Conservation (phyloP, 2,797 vertebrate species). For the Pantherophis vulpinus region DNA sequence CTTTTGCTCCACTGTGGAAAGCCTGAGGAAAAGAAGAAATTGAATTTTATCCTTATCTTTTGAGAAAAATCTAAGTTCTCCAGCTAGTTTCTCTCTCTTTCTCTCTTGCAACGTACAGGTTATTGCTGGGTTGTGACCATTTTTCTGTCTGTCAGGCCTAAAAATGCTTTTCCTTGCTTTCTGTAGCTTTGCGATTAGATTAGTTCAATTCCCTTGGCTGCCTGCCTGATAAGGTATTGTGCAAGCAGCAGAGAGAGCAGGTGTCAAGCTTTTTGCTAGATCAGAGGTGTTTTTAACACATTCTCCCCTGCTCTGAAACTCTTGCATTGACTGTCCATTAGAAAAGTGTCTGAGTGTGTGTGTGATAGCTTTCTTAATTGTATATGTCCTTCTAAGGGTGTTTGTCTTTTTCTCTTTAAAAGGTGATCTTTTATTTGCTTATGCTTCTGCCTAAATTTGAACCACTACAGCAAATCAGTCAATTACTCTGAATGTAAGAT, state of each 20-base stretch:
- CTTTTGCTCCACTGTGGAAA: neutral
- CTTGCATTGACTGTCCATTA: neutral
- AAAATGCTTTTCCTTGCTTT: slow-evolving; percentile 34
- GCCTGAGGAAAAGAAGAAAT: neutral
- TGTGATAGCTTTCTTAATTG: slow-evolving; percentile 8
- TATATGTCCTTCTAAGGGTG: neutral
- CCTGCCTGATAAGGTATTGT: slow-evolving; percentile 16
- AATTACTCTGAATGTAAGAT: neutral
- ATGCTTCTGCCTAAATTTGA: neutral
- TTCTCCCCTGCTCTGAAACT: neutral
- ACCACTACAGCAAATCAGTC: neutral
- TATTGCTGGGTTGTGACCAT: neutral
- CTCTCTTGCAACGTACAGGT: neutral
- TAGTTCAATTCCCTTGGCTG: slow-evolving; percentile 3
- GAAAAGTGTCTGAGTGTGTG: neutral
- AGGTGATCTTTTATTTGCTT: neutral
- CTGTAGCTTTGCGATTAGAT: slow-evolving; percentile 39
- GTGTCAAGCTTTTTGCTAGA: neutral
- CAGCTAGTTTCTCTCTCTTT: slow-evolving; percentile 3
- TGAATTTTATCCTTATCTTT: slow-evolving; percentile 1
- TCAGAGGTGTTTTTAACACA: slow-evolving; percentile 4
- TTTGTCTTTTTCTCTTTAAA: neutral
- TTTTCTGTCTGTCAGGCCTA: slow-evolving; percentile 16
- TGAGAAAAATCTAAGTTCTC: slow-evolving; percentile 7
- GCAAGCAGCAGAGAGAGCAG: neutral